These are phyloP conservation scores for Anthonomus grandis DNA, from an alignment of 1,140 invertebrate genomes.

Conservation along the genomic window DNA sequence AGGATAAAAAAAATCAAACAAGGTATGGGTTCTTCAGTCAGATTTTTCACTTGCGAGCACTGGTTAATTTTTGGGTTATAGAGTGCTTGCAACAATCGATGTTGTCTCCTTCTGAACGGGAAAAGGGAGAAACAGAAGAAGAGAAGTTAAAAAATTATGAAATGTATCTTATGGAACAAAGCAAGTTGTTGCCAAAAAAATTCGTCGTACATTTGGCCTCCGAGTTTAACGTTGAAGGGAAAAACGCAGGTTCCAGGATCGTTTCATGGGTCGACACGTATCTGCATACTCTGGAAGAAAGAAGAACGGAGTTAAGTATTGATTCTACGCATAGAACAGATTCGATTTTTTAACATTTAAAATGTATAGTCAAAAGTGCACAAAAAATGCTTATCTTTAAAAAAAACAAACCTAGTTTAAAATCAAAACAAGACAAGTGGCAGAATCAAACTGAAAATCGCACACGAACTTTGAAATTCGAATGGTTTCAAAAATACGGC, in stretches of 20 bases:
- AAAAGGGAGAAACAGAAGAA: constrained; percentile 8
- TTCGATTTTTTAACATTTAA: no score
- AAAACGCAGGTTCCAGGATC: constrained; percentile 52
- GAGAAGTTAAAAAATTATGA: constrained; percentile 22
- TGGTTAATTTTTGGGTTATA: not conserved
- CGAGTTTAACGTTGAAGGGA: constrained; percentile 51
- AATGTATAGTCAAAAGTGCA: no score
- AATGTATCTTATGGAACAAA: constrained; percentile 19
- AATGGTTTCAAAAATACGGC: no score
- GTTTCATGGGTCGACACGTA: constrained; percentile 55
- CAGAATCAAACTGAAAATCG: no score
- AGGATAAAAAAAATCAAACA: constrained; percentile 17
- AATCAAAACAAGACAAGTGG: no score
- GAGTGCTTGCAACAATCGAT: no score
- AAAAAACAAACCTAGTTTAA: no score
- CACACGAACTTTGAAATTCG: no score
- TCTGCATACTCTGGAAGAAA: constrained; percentile 58
- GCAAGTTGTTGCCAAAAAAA: constrained; percentile 15
- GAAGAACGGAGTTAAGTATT: constrained; percentile 51
- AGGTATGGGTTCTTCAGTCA: not conserved
- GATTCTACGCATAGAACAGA: not conserved
- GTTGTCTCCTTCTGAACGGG: no score
- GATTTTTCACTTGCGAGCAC: not conserved
- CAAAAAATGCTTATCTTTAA: no score
- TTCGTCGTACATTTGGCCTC: constrained; percentile 53